Conservation (phyloP, 2,113 vertebrate species). For the Garra rufa region DNA sequence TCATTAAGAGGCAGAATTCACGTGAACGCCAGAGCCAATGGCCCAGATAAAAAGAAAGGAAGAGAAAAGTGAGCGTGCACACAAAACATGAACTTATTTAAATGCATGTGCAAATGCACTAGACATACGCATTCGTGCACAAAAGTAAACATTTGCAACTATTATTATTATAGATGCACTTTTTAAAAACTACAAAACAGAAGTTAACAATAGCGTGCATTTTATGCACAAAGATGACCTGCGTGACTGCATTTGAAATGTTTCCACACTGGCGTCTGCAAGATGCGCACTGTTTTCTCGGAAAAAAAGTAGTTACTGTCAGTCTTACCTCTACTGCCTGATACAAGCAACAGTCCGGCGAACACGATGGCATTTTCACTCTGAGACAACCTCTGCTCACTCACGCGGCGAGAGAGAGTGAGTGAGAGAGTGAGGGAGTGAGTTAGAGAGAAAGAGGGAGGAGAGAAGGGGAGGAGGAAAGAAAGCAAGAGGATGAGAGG, state of each 20-base stretch:
- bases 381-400: slow-evolving; percentile 67
- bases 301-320: not conserved
- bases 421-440: slow-evolving; percentile 40
- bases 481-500: slow-evolving; percentile 26
- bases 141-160: slow-evolving; percentile 35
- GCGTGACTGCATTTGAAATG: not conserved
- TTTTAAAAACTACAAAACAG: not conserved
- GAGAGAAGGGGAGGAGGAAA: slow-evolving; percentile 28
- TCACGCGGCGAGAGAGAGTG: slow-evolving; percentile 57
- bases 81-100: not conserved
- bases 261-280: not conserved
- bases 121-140: not conserved
- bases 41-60: not conserved
- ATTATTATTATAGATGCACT: not conserved
- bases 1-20: slow-evolving; percentile 19
- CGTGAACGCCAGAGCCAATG: not conserved
- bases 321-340: slow-evolving; percentile 86
- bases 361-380: slow-evolving; percentile 92
- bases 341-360: slow-evolving; percentile 88
- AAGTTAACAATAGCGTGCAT: not conserved
- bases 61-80: not conserved
- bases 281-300: not conserved
- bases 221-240: not conserved
- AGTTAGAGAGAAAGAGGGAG: slow-evolving; percentile 51
- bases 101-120: not conserved